Conservation (phyloP, 2,113 vertebrate genomes). For the Pandion haliaetus region DNA sequence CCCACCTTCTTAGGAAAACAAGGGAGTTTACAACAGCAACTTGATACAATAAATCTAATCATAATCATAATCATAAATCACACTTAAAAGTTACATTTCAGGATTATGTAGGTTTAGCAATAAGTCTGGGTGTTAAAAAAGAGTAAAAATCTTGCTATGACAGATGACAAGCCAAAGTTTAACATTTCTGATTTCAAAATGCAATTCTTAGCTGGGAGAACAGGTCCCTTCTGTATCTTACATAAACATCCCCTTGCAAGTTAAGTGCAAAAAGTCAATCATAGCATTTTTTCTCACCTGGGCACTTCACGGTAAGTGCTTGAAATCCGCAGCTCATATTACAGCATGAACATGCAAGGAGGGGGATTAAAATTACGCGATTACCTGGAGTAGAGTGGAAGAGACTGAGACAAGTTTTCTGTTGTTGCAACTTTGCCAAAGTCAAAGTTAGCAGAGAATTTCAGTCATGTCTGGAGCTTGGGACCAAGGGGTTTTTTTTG, state of each 20-base stretch:
- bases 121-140: background rate
- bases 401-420: background rate
- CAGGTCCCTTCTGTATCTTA: background rate
- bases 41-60: conserved; percentile 2
- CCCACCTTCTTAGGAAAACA: background rate
- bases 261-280: background rate
- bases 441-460: background rate
- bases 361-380: background rate
- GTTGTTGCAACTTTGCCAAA: background rate
- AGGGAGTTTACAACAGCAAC: background rate
- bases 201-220: background rate
- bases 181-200: background rate
- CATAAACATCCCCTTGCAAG: background rate
- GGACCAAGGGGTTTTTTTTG: background rate
- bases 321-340: background rate
- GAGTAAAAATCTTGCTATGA: background rate
- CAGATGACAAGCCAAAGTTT: background rate
- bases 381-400: background rate
- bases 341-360: background rate
- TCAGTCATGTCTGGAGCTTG: background rate
- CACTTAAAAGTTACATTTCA: background rate
- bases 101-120: background rate
- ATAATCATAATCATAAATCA: background rate
- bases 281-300: background rate
- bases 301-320: background rate